These are phyloP conservation scores for Eulemur macaco DNA, from an alignment of 2,113 vertebrate genomes.

Conservation along the genomic window DNA sequence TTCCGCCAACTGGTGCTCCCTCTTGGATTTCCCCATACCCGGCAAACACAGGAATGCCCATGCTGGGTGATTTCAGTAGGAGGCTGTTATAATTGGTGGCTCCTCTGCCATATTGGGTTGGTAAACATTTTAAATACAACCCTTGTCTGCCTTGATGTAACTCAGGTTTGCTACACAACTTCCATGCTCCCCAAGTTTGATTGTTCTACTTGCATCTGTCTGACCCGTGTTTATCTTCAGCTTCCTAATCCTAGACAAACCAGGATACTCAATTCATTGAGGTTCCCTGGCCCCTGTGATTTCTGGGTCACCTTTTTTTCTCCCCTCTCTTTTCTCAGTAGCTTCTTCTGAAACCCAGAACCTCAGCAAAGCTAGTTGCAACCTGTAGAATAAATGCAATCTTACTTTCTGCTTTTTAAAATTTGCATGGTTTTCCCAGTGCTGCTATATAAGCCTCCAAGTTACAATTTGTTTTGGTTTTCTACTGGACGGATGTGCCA, in stretches of 20 bases:
- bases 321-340: not conserved
- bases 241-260: not conserved
- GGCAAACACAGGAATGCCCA: not conserved
- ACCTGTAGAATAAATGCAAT: not conserved
- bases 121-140: not conserved
- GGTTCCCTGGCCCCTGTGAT: not conserved
- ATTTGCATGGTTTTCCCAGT: not conserved
- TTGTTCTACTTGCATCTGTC: not conserved
- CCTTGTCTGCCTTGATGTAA: not conserved
- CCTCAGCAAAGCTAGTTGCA: not conserved
- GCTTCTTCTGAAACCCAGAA: not conserved
- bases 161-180: not conserved
- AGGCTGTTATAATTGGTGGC: not conserved
- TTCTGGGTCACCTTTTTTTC: not conserved
- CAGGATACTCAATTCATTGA: not conserved
- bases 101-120: not conserved
- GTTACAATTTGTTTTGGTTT: not conserved
- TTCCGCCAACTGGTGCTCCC: not conserved
- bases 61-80: not conserved
- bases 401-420: constrained; percentile 38
- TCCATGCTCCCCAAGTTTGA: not conserved
- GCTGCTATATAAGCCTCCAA: not conserved
- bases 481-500: not conserved
- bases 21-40: not conserved
- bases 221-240: not conserved